phyloP scores from a whole-genome alignment of 1,140 invertebrate genomes.

The Lordiphosa collinella region DNA sequence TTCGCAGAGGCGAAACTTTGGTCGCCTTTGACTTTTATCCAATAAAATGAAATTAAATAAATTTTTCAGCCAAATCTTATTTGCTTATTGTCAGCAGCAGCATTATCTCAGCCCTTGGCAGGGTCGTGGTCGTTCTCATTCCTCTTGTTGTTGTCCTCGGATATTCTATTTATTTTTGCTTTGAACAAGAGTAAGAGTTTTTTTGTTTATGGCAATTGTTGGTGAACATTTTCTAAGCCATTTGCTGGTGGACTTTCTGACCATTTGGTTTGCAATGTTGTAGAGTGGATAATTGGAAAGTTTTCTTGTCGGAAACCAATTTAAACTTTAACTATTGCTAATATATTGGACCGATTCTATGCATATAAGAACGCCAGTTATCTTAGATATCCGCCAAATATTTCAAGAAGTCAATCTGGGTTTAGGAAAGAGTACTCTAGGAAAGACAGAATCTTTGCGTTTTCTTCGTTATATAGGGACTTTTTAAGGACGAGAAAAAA shows the following conservation, averaged over 20 bases:
- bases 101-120: slow-evolving; percentile 24
- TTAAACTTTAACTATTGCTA: too few species aligned
- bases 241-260: slow-evolving; percentile 68
- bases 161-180: slow-evolving; percentile 52
- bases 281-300: too few species aligned
- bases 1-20: slow-evolving; percentile 23
- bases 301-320: too few species aligned
- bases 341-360: too few species aligned
- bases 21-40: slow-evolving; percentile 58
- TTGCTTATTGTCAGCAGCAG: slow-evolving; percentile 65
- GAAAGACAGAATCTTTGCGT: too few species aligned
- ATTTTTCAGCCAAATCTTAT: slow-evolving; percentile 75
- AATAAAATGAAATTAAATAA: slow-evolving; percentile 76
- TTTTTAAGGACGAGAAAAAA: too few species aligned
- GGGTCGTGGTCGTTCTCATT: slow-evolving; percentile 16
- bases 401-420: too few species aligned
- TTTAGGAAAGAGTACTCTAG: too few species aligned
- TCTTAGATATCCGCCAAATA: too few species aligned
- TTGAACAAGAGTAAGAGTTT: slow-evolving; percentile 12
- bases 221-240: slow-evolving; percentile 72
- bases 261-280: slow-evolving; percentile 8
- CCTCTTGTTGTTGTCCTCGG: slow-evolving; percentile 21
- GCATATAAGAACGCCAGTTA: too few species aligned
- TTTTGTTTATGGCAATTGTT: slow-evolving; percentile 67
- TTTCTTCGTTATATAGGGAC: too few species aligned